phyloP scores from a whole-genome alignment of 1,140 invertebrate genomes.

The Asbolus verrucosus region DNA sequence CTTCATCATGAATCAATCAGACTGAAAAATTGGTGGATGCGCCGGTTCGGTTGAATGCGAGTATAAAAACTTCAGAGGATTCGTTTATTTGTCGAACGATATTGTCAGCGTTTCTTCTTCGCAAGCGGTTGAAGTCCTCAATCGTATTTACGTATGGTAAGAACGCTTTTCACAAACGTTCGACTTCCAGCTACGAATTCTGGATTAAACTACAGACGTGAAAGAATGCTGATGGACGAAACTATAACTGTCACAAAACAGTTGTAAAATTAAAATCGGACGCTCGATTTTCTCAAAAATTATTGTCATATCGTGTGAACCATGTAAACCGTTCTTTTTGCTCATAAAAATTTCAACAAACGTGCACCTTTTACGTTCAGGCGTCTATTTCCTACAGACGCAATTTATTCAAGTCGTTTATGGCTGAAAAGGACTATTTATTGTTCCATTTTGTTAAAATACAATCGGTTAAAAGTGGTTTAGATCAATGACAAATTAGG shows the following conservation, averaged over 20 bases:
- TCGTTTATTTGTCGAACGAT: neutral
- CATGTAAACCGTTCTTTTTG: neutral
- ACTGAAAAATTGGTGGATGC: constrained; percentile 20
- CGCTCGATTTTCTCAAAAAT: too few relatives aligned
- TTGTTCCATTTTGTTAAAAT: constrained; percentile 19
- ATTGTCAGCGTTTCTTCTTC: constrained; percentile 4
- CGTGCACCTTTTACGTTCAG: neutral
- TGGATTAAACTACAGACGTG: too few relatives aligned
- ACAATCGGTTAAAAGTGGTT: neutral
- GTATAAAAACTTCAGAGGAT: neutral
- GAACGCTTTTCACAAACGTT: too few relatives aligned
- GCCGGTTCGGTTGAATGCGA: neutral
- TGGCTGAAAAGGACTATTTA: neutral
- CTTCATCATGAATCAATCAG: too few relatives aligned
- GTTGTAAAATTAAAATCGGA: too few relatives aligned
- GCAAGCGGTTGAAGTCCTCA: too few relatives aligned
- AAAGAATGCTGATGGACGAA: too few relatives aligned
- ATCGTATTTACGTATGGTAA: too few relatives aligned
- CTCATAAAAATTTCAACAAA: constrained; percentile 20
- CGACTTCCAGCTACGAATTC: too few relatives aligned
- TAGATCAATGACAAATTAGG: neutral
- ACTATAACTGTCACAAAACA: too few relatives aligned
- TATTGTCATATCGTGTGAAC: neutral
- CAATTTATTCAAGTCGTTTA: constrained; percentile 4
- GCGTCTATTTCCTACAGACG: neutral